phyloP scores from a whole-genome alignment of 2,797 vertebrate species.

The Urocyon cinereoargenteus region DNA sequence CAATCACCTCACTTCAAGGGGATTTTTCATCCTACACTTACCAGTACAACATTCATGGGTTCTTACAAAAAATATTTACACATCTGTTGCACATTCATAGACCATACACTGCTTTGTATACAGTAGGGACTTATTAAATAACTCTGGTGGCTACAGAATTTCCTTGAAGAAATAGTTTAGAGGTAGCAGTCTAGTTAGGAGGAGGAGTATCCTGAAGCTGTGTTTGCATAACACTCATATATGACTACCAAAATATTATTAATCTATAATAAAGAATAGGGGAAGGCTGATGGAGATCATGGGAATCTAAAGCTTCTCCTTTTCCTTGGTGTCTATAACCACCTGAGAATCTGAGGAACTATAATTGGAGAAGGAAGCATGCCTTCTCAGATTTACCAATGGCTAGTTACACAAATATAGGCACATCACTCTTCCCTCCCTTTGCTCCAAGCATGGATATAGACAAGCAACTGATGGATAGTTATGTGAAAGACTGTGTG shows the following conservation, averaged over 20 bases:
- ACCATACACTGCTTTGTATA: constrained; percentile 1
- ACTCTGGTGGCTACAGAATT: constrained; percentile 10
- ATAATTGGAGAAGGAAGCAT: background rate
- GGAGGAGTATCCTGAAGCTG: background rate
- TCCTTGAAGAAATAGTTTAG: background rate
- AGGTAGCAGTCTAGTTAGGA: background rate
- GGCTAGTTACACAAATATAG: background rate
- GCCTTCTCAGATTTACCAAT: background rate
- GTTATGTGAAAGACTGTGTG: background rate
- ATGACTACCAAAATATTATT: background rate
- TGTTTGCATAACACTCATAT: background rate
- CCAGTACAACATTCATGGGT: background rate
- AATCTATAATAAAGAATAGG: background rate
- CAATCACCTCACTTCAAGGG: background rate
- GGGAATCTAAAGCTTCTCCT: background rate
- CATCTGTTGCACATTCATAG: background rate
- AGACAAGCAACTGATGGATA: background rate
- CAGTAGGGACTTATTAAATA: constrained; percentile 10
- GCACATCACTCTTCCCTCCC: background rate
- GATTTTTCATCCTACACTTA: background rate
- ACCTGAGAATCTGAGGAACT: constrained; percentile 30
- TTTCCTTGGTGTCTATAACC: background rate
- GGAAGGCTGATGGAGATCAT: background rate
- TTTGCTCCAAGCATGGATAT: background rate
- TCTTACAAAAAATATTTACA: constrained; percentile 52